Base-by-base conservation (phyloP, 2,113 vertebrate genomes). In the Syrmaticus mikado region DNA sequence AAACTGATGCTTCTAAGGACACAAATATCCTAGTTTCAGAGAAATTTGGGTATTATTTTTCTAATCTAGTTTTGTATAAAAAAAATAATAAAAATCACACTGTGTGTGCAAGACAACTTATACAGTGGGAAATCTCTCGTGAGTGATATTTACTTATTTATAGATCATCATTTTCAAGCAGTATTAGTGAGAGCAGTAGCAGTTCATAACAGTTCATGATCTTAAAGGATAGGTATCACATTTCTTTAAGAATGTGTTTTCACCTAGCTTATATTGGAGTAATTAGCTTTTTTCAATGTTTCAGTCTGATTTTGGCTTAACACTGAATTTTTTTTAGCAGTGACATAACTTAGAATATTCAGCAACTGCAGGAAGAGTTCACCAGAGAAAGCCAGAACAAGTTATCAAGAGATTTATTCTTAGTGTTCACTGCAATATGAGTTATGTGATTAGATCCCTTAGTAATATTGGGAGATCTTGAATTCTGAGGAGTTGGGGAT, bases 1-100 rank as follows among this genome's bases (percentile, higher is more conserved):
- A 28, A 21, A 32, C 0, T 3, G 8, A 6, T 20, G 0, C 62
- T 70, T 79, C 61, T 53, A 55, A 81, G 11, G 21, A 46, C 21
- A 38, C 4, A 21, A 14, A 46, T 34, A 50, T 60, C 68, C 12
- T 25, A 65, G 2, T 4, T 60, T 34, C 24, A 79, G 46, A 75
- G 41, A 82, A 75, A 68, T 30, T 10, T 61, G 19, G 21, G 11
- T 8, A 32, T 40, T 58, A 60, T 46, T 79, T 71, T 70, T 64
- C 57, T 84, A 6, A 22, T 57, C 24, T 60, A 17, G 30, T 25
- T 92, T 67, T 64, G 10, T 41, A 41, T 74, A n/a, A 62, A 90
- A 43, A 40, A 21, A 46, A 46, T 3, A 46, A 22, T 12, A 25
- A 50, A 25, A 53, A 53, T 10, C 43, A 50, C 20, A 17, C 40